phyloP scores from a whole-genome alignment of 2,113 vertebrate genomes.

The Talpa occidentalis region DNA sequence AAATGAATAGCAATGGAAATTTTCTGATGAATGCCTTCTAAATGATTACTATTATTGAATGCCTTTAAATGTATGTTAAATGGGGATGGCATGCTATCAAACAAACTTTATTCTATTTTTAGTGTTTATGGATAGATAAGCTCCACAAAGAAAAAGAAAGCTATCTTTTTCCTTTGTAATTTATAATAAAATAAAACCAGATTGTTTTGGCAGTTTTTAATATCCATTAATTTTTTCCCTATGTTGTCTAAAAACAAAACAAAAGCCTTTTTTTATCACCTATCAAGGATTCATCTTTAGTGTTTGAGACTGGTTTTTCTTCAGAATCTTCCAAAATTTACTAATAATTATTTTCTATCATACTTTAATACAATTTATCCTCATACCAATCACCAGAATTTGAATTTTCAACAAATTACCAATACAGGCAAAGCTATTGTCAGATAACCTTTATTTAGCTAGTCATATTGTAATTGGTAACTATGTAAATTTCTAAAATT shows the following conservation, averaged over 20 bases:
- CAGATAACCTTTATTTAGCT: not conserved
- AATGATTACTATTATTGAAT: constrained; percentile 17
- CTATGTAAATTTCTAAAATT: not conserved
- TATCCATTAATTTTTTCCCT: not conserved
- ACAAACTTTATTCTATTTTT: constrained; percentile 21
- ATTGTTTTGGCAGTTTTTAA: constrained; percentile 38
- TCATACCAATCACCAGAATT: not conserved
- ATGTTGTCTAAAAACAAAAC: not conserved
- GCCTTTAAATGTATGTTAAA: constrained; percentile 51
- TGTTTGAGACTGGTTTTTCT: not conserved
- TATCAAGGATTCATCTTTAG: not conserved
- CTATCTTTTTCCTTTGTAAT: not conserved
- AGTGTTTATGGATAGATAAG: constrained; percentile 42
- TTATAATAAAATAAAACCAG: constrained; percentile 53
- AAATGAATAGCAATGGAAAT: constrained; percentile 31
- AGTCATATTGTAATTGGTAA: not conserved
- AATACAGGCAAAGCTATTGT: not conserved
- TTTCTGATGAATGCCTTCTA: constrained; percentile 60
- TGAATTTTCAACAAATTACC: not conserved
- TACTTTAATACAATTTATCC: not conserved
- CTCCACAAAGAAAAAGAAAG: constrained; percentile 36
- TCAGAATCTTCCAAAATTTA: not conserved
- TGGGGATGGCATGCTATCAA: constrained; percentile 16
- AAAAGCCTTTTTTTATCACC: not conserved
- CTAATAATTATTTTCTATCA: not conserved